Evolutionary conservation across 2,113 vertebrate genomes (phyloP).

Genomic region (Chroicocephalus ridibundus): DNA sequence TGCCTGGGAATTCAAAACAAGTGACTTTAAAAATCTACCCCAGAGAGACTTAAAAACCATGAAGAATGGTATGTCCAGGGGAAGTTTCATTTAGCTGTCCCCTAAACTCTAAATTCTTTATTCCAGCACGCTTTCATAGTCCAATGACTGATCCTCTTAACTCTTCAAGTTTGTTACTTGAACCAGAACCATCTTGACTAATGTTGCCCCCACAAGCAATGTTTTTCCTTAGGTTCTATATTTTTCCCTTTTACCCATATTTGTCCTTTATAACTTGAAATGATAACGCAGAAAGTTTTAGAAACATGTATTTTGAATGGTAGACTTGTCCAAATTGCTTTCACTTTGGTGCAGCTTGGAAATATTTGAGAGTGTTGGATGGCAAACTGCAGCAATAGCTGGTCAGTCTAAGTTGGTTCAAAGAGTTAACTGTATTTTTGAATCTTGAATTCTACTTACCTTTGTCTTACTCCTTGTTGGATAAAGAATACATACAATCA

Average conservation of each 20-base stretch:
- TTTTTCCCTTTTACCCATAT: background rate
- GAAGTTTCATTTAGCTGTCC: background rate
- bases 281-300: background rate
- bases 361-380: background rate
- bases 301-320: background rate
- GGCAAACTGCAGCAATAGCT: background rate
- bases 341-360: background rate
- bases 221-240: background rate
- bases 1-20: background rate
- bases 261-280: background rate
- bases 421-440: background rate
- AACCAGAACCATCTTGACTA: background rate
- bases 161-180: background rate
- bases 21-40: background rate
- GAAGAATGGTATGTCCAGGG: background rate
- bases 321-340: background rate
- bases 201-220: background rate
- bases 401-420: background rate
- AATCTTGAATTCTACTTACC: background rate
- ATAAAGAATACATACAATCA: background rate
- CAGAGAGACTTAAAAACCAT: background rate
- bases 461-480: background rate
- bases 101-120: background rate
- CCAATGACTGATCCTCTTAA: background rate
- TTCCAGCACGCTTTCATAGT: background rate